A percentile compares a stretch with the other conserved stretches of the same genome.
Evolutionary conservation across 1,140 invertebrate species (phyloP).

Genomic region (Drosophila pandora): DNA sequence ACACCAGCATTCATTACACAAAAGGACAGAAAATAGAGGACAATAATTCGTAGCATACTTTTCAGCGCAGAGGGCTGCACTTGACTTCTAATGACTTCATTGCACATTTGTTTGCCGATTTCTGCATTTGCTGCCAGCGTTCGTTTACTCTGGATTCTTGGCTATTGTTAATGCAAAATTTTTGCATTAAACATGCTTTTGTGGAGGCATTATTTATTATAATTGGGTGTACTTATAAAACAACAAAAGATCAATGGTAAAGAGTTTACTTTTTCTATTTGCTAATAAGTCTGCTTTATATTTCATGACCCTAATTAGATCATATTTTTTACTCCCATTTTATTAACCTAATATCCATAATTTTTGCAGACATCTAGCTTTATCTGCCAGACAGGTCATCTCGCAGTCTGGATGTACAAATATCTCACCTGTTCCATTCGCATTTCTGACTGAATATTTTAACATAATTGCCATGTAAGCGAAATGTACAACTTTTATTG

Average conservation of each 20-base stretch:
- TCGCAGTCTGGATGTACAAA: conserved; percentile 17
- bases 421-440: conserved; percentile 32
- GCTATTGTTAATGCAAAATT: conserved; percentile 10
- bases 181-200: conserved; percentile 27
- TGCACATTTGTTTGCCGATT: conserved; percentile 42
- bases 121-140: conserved; percentile 16
- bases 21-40: neutral
- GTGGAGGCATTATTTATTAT: neutral
- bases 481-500: conserved; percentile 53
- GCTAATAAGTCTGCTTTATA: no score
- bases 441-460: conserved; percentile 37
- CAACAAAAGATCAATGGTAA: neutral
- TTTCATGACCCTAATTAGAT: neutral
- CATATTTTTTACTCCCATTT: neutral
- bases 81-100: conserved; percentile 66
- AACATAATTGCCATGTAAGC: conserved; percentile 61
- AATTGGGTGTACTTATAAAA: neutral
- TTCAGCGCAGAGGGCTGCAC: conserved; percentile 32
- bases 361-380: neutral
- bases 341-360: neutral
- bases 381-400: conserved; percentile 28
- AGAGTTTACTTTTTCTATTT: no score
- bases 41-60: conserved; percentile 40
- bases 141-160: conserved; percentile 15
- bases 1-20: neutral